Evolutionary conservation across 2,113 vertebrate genomes (phyloP).

Genomic region (Candoia aspera): DNA sequence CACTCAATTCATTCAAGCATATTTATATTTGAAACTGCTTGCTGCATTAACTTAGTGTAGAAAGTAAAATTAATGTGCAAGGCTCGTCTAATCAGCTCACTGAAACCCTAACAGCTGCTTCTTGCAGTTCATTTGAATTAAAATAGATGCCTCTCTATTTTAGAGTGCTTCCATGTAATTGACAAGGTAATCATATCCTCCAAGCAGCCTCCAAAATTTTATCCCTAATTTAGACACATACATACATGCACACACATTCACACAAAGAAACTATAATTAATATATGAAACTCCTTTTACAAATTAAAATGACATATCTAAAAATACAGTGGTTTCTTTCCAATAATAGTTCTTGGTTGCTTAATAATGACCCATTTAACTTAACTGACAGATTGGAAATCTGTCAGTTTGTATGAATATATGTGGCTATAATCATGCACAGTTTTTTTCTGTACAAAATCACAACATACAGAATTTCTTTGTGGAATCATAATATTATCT

Average conservation of each 20-base stretch:
- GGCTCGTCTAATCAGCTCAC: constrained; percentile 11
- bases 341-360: neutral
- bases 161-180: neutral
- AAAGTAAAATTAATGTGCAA: constrained; percentile 28
- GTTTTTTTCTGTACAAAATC: neutral
- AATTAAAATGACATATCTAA: neutral
- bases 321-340: neutral
- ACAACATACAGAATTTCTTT: neutral
- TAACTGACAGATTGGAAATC: neutral
- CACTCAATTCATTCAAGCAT: neutral
- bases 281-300: neutral
- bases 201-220: neutral
- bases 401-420: neutral
- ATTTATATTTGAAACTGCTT: constrained; percentile 40
- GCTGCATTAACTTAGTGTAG: constrained; percentile 33
- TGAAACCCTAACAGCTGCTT: neutral
- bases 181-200: neutral
- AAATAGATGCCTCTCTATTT: constrained; percentile 9
- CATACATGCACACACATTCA: neutral
- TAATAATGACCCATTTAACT: neutral
- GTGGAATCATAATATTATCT: neutral
- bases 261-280: neutral
- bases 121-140: neutral
- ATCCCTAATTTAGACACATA: neutral
- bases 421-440: neutral